These are phyloP conservation scores for Lophotriccus pileatus DNA, from an alignment of 2,797 vertebrate genomes.

Conservation along the genomic window DNA sequence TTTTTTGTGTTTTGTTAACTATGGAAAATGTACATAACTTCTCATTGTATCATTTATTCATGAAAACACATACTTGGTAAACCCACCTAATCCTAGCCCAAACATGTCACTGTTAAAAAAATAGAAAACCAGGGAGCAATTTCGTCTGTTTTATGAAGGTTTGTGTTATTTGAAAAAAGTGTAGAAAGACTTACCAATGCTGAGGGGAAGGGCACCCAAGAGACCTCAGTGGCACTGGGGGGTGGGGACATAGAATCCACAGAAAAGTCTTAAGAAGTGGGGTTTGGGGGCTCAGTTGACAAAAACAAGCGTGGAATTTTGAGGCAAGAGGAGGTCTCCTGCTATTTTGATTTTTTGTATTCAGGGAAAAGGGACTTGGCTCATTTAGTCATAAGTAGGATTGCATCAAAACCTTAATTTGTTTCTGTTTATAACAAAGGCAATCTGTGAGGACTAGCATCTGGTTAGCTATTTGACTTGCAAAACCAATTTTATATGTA, in stretches of 20 bases:
- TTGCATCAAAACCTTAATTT: not conserved
- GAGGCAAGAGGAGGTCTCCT: not conserved
- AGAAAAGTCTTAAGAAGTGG: not conserved
- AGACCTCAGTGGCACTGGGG: not conserved
- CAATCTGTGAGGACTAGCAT: not conserved
- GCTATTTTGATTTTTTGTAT: not conserved
- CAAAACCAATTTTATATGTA: not conserved
- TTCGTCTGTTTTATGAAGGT: not conserved
- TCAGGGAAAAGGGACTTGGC: not conserved
- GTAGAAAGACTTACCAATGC: not conserved
- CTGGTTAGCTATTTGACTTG: not conserved
- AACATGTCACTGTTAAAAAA: not conserved
- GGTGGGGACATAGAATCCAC: rapidly evolving
- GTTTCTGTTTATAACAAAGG: not conserved
- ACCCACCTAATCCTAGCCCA: not conserved
- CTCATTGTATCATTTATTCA: not conserved
- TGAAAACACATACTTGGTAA: not conserved
- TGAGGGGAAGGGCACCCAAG: not conserved
- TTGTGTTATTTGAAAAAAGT: not conserved
- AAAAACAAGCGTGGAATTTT: not conserved
- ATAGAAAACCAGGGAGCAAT: not conserved
- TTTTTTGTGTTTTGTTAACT: not conserved
- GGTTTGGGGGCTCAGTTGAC: not conserved
- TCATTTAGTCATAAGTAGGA: not conserved
- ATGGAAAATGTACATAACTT: not conserved